phyloP scores from a whole-genome alignment of 2,113 vertebrate genomes.

The Odobenus rosmarus region DNA sequence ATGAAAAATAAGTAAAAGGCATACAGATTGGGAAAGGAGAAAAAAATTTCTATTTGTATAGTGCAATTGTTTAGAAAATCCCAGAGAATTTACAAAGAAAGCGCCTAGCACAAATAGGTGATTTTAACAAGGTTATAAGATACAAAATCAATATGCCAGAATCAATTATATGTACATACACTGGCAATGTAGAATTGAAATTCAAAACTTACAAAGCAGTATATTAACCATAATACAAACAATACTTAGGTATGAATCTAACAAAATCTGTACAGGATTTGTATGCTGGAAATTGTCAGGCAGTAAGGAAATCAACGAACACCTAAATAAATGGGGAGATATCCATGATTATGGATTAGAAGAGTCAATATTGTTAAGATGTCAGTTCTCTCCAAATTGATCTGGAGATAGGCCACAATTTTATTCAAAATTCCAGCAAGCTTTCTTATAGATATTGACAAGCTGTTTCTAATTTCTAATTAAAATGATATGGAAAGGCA shows the following conservation, averaged over 20 bases:
- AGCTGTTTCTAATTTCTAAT: background rate
- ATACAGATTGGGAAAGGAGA: background rate
- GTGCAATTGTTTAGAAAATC: background rate
- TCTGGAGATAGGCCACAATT: background rate
- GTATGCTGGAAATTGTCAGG: background rate
- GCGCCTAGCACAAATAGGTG: background rate
- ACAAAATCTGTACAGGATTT: background rate
- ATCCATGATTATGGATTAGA: background rate
- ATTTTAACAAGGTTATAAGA: background rate
- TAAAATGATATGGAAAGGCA: background rate
- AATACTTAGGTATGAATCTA: background rate
- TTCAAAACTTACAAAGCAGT: background rate
- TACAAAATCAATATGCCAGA: background rate
- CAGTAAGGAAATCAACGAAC: background rate
- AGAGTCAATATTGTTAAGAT: background rate
- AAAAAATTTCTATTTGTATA: background rate
- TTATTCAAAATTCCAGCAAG: background rate
- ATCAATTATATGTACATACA: background rate
- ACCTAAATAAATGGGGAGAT: background rate
- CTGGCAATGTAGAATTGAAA: background rate
- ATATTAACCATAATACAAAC: background rate
- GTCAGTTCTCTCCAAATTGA: background rate
- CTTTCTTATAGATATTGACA: background rate
- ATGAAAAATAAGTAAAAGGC: conserved; percentile 36
- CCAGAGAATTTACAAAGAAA: background rate